These are phyloP conservation scores for Latrodectus hesperus DNA, from an alignment of 2,888 invertebrate genomes.

Conservation along the genomic window DNA sequence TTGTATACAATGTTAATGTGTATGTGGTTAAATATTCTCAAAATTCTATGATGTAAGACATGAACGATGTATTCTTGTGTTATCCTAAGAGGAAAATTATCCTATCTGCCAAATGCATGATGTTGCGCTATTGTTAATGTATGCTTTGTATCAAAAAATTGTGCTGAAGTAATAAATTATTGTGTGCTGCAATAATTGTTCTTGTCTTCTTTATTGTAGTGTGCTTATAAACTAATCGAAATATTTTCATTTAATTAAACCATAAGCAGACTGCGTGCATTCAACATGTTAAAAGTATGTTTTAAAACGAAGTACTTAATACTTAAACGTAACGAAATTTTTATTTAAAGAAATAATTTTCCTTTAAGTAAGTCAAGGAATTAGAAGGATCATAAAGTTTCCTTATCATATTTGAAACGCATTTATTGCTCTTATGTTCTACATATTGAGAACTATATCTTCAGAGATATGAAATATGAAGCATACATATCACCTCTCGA, in stretches of 20 bases:
- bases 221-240: background rate
- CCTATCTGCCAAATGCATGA: conserved; percentile 52
- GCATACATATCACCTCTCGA: too few relatives aligned
- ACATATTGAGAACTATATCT: too few relatives aligned
- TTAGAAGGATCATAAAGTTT: too few relatives aligned
- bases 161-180: conserved; percentile 49
- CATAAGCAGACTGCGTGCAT: background rate
- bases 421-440: too few relatives aligned
- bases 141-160: conserved; percentile 62
- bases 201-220: background rate
- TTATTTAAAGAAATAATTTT: too few relatives aligned
- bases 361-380: too few relatives aligned
- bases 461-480: too few relatives aligned
- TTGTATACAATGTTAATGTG: conserved; percentile 5
- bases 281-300: background rate
- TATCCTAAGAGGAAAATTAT: conserved; percentile 11
- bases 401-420: too few relatives aligned
- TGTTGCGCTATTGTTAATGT: conserved; percentile 60
- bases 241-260: background rate
- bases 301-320: too few relatives aligned
- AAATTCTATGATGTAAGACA: conserved; percentile 11
- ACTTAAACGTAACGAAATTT: too few relatives aligned
- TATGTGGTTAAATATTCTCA: conserved; percentile 14
- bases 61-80: conserved; percentile 28
- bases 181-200: conserved; percentile 16